Evolutionary conservation across 2,797 vertebrate species (phyloP).

Genomic region (Glossophaga mutica): DNA sequence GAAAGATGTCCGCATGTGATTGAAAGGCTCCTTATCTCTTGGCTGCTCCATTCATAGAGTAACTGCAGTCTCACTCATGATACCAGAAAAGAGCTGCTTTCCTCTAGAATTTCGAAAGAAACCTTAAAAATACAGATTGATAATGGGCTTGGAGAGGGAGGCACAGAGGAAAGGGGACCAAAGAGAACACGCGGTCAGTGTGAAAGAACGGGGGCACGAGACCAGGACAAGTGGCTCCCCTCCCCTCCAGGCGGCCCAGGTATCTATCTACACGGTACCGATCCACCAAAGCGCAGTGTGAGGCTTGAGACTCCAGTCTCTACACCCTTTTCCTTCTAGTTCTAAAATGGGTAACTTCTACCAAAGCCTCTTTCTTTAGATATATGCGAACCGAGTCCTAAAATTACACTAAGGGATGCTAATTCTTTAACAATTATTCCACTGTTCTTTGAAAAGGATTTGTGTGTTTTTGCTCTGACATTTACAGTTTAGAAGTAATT

Average conservation of each 20-base stretch:
- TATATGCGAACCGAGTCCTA: background rate
- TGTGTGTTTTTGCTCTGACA: constrained; percentile 17
- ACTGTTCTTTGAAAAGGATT: constrained; percentile 33
- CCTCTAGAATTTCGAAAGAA: constrained; percentile 60
- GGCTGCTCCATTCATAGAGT: background rate
- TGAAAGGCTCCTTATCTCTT: constrained; percentile 58
- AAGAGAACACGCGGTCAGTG: background rate
- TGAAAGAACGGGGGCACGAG: background rate
- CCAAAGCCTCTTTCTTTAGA: background rate
- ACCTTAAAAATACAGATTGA: constrained; percentile 45
- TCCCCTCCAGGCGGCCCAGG: background rate
- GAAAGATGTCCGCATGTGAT: constrained; percentile 49
- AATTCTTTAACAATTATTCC: constrained; percentile 18
- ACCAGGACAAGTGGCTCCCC: background rate
- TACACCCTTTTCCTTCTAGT: background rate
- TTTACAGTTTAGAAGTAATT: constrained; percentile 25
- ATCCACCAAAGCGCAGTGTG: background rate
- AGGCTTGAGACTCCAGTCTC: background rate
- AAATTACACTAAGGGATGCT: background rate
- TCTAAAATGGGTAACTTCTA: background rate
- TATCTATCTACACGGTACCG: background rate
- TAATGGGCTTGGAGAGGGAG: constrained; percentile 11
- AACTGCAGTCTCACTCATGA: constrained; percentile 13
- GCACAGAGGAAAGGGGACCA: background rate
- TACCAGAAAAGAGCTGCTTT: constrained; percentile 48